These are phyloP conservation scores for Momotus momota DNA, from an alignment of 2,797 vertebrate genomes.

Conservation along the genomic window DNA sequence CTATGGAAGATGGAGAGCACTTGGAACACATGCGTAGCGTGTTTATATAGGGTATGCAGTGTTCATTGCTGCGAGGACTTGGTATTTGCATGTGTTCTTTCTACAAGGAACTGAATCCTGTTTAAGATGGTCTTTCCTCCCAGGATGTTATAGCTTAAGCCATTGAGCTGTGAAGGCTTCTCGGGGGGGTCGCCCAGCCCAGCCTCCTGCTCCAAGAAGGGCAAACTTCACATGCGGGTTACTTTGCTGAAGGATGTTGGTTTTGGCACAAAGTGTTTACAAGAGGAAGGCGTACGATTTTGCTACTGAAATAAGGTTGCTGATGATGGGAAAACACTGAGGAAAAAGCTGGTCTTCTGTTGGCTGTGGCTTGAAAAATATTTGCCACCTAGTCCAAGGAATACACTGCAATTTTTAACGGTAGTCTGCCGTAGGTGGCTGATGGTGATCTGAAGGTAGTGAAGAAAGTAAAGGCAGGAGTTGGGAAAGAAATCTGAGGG, in stretches of 20 bases:
- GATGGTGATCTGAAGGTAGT: background rate
- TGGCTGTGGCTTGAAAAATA: background rate
- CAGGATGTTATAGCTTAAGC: background rate
- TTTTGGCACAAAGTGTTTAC: background rate
- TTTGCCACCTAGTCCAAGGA: background rate
- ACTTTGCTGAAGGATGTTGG: background rate
- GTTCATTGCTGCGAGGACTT: background rate
- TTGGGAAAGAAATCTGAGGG: background rate
- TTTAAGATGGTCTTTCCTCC: background rate
- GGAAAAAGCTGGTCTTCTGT: background rate
- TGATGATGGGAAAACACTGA: background rate
- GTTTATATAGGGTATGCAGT: background rate
- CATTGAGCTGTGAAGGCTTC: background rate
- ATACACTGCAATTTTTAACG: background rate
- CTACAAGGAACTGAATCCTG: background rate
- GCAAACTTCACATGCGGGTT: background rate
- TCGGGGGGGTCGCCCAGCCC: background rate
- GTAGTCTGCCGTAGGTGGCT: background rate
- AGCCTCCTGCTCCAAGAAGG: background rate
- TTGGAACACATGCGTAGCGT: background rate
- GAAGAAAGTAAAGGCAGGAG: background rate
- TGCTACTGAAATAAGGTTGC: background rate
- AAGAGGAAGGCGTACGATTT: background rate
- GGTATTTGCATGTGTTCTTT: background rate
- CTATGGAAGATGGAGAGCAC: background rate